Evolutionary conservation across 2,113 vertebrate species (phyloP).

Genomic region (Bufo gargarizans): DNA sequence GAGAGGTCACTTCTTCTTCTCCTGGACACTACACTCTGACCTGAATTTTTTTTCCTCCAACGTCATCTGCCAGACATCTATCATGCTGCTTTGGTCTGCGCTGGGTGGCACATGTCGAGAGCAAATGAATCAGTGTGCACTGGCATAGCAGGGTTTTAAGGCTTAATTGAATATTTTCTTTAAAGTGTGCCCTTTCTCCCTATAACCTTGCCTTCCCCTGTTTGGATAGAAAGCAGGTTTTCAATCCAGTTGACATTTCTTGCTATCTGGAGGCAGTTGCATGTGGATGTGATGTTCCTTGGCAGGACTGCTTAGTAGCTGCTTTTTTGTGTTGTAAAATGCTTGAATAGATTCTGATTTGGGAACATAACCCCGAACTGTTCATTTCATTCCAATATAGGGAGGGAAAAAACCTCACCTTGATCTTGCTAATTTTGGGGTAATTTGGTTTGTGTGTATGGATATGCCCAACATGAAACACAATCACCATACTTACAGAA

Average conservation of each 20-base stretch:
- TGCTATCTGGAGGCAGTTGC: conserved; percentile 19
- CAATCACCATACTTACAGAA: background rate
- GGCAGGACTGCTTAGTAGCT: conserved; percentile 12
- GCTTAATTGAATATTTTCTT: background rate
- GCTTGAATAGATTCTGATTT: background rate
- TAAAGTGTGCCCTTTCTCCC: background rate
- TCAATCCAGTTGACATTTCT: conserved; percentile 18
- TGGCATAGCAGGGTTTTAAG: rapidly evolving
- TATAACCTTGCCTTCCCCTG: rapidly evolving
- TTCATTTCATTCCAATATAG: background rate
- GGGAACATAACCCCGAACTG: background rate
- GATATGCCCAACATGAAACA: background rate
- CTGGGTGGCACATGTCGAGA: background rate
- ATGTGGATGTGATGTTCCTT: background rate
- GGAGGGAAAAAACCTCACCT: background rate
- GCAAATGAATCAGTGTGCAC: background rate
- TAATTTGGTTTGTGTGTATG: background rate
- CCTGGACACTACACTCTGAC: background rate
- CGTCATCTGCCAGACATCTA: conserved; percentile 8
- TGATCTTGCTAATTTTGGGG: too few relatives aligned
- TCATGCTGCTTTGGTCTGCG: conserved; percentile 1
- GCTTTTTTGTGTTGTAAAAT: conserved; percentile 30
- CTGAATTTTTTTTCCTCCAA: background rate
- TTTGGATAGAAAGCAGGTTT: background rate
- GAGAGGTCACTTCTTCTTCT: conserved; percentile 47